A percentile compares a stretch with the other conserved stretches of the same genome.
These are phyloP conservation scores for Apaloderma vittatum DNA, from an alignment of 2,113 vertebrate species.

Conservation along the genomic window DNA sequence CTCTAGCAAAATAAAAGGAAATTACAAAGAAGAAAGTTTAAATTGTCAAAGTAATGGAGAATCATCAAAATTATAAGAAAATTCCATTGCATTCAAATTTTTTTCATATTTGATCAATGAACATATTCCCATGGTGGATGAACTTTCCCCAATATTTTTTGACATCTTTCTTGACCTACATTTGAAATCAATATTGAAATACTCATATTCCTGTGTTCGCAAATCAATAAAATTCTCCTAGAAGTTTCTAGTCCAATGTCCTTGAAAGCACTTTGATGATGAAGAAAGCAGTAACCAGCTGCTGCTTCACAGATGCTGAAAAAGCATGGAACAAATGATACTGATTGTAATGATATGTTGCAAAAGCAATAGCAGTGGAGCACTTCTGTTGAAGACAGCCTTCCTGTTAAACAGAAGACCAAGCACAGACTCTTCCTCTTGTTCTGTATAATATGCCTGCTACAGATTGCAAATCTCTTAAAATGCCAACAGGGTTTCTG, in stretches of 20 bases:
- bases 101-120: not conserved
- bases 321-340: conserved; percentile 75
- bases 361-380: conserved; percentile 62
- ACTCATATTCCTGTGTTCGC: conserved; percentile 51
- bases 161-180: conserved; percentile 59
- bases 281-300: conserved; percentile 81
- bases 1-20: not conserved
- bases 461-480: conserved; percentile 52
- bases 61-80: not conserved
- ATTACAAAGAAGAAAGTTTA: not conserved
- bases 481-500: not conserved
- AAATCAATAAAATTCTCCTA: conserved; percentile 73
- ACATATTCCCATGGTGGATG: not conserved
- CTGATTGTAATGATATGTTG: conserved; percentile 85
- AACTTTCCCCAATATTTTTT: not conserved
- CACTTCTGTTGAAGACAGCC: conserved; percentile 67
- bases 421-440: conserved; percentile 67
- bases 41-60: not conserved
- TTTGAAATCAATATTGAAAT: conserved; percentile 32
- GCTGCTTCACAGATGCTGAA: conserved; percentile 80
- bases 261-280: conserved; percentile 84
- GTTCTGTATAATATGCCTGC: conserved; percentile 21
- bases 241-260: conserved; percentile 78
- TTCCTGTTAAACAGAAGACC: conserved; percentile 70
- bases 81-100: not conserved